Conservation (phyloP, 2,797 vertebrate species). For the Ataeniobius toweri region DNA sequence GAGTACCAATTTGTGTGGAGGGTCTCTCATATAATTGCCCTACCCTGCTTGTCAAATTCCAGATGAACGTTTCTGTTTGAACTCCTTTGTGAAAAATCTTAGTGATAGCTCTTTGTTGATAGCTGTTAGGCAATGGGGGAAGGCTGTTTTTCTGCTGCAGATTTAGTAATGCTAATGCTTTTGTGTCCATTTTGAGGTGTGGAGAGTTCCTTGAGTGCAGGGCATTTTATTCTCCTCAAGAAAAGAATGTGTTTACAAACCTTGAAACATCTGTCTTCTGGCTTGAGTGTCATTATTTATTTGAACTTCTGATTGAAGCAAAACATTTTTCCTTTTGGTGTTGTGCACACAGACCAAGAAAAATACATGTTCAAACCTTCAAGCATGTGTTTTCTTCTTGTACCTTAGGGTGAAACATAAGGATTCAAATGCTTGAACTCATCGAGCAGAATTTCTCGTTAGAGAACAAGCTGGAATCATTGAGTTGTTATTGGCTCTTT, state of each 20-base stretch:
- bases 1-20: neutral
- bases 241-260: constrained; percentile 33
- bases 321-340: constrained; percentile 1
- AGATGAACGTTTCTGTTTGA: constrained; percentile 24
- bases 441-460: constrained; percentile 15
- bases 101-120: constrained; percentile 64
- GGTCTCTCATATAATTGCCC: neutral
- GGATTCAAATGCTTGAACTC: constrained; percentile 32
- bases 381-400: constrained; percentile 28
- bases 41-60: constrained; percentile 24
- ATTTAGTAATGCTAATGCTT: constrained; percentile 59
- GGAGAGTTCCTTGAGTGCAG: constrained; percentile 44
- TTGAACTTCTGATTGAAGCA: constrained; percentile 12
- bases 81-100: constrained; percentile 46
- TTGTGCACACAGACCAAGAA: constrained; percentile 16
- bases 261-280: constrained; percentile 37
- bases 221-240: constrained; percentile 35
- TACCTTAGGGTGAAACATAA: constrained; percentile 19
- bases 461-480: constrained; percentile 40
- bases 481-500: constrained; percentile 48
- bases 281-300: constrained; percentile 31
- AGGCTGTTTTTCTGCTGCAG: constrained; percentile 33
- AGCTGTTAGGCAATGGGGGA: constrained; percentile 36
- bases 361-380: constrained; percentile 34
- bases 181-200: constrained; percentile 54